Evolutionary conservation across 2,888 invertebrate genomes (phyloP).

Genomic region (Phortica okadai): DNA sequence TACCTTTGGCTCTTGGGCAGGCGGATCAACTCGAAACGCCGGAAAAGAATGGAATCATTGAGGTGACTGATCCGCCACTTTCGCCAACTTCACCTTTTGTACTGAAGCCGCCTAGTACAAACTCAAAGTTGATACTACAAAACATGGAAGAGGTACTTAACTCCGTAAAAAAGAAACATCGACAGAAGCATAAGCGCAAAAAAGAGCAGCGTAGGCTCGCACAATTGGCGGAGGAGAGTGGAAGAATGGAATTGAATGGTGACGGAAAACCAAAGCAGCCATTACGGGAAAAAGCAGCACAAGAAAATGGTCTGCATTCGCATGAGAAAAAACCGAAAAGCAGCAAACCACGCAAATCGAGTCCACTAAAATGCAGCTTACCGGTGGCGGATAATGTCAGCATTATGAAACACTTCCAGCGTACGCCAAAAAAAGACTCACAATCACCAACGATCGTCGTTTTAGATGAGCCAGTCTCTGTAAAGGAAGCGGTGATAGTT

Average conservation of each 20-base stretch:
- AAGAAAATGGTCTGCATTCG: conserved; percentile 57
- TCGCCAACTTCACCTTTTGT: conserved; percentile 64
- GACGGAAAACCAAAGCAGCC: conserved; percentile 47
- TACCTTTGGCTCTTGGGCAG: conserved; percentile 37
- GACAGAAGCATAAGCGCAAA: conserved; percentile 73
- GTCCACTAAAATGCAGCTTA: conserved; percentile 56
- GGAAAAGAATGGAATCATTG: conserved; percentile 49
- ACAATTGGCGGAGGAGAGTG: conserved; percentile 52
- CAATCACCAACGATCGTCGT: neutral
- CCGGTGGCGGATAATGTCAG: conserved; percentile 43
- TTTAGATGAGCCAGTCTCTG: neutral
- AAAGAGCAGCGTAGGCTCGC: conserved; percentile 71
- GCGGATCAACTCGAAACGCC: conserved; percentile 44
- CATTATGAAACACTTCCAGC: conserved; percentile 59
- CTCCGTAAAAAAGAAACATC: conserved; percentile 74
- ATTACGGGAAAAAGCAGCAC: conserved; percentile 60
- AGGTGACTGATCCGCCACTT: conserved; percentile 23
- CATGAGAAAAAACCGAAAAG: conserved; percentile 31
- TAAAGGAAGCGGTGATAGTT: neutral
- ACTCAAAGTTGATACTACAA: conserved; percentile 73
- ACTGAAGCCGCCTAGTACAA: conserved; percentile 67
- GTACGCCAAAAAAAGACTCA: conserved; percentile 54
- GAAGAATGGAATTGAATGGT: conserved; percentile 36
- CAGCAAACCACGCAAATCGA: conserved; percentile 46
- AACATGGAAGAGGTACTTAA: conserved; percentile 76